Evolutionary conservation across 2,113 vertebrate species (phyloP).

Genomic region (Athene cunicularia): DNA sequence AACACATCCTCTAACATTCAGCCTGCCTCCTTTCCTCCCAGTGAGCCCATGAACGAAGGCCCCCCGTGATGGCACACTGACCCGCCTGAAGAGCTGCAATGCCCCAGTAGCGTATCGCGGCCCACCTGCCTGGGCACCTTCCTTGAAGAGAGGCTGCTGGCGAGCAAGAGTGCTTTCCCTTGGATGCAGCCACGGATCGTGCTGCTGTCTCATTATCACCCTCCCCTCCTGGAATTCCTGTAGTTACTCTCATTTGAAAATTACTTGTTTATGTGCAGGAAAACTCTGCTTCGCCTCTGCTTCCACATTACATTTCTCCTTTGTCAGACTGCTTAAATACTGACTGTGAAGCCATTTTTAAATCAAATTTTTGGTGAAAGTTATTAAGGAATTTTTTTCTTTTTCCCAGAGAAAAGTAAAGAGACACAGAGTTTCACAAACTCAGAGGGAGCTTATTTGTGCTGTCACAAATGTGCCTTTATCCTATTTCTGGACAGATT

Average conservation of each 20-base stretch:
- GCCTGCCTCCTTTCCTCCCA: background rate
- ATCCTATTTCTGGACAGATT: background rate
- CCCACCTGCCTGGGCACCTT: background rate
- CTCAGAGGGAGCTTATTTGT: background rate
- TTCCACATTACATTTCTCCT: background rate
- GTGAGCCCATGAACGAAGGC: background rate
- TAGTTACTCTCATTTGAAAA: background rate
- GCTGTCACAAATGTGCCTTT: background rate
- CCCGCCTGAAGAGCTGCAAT: background rate
- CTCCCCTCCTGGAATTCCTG: background rate
- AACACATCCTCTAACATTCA: background rate
- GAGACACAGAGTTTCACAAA: background rate
- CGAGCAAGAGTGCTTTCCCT: background rate
- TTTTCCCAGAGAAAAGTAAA: background rate
- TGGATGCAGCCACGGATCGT: rapidly evolving
- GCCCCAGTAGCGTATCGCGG: background rate
- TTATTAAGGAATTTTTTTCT: background rate
- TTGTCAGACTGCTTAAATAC: background rate
- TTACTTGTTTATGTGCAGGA: background rate
- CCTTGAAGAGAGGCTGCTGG: background rate
- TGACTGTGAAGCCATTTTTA: background rate
- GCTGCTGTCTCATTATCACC: background rate
- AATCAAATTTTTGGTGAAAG: background rate
- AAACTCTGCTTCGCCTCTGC: background rate
- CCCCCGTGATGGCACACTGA: background rate